Evolutionary conservation across 2,888 invertebrate genomes (phyloP).

Genomic region (Cerastis leucographa): DNA sequence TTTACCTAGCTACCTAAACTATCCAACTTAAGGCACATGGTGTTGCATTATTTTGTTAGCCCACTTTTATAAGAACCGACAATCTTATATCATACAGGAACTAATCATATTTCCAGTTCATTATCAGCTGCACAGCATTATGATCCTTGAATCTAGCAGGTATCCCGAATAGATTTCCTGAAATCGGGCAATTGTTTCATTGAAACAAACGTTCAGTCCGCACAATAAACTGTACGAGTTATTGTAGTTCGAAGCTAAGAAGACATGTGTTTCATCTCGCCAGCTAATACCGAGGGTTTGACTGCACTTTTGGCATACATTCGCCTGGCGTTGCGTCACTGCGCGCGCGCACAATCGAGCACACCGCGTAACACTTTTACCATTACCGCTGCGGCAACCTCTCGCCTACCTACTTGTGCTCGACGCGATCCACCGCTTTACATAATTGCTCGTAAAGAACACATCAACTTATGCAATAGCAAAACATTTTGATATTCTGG

Average conservation of each 20-base stretch:
- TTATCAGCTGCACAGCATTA: background rate
- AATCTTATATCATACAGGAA: background rate
- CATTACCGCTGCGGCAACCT: conserved; percentile 81
- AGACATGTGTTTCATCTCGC: conserved; percentile 56
- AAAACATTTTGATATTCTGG: conserved; percentile 84
- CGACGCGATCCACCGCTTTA: conserved; percentile 84
- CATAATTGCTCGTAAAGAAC: conserved; percentile 88
- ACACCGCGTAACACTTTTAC: conserved; percentile 89
- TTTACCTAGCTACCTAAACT: conserved; percentile 15
- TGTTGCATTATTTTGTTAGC: conserved; percentile 27
- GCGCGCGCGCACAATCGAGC: conserved; percentile 81
- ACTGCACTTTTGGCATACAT: conserved; percentile 90
- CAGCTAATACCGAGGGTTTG: conserved; percentile 76
- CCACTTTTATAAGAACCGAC: background rate
- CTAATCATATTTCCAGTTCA: background rate
- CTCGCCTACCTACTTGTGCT: conserved; percentile 82
- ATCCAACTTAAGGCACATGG: conserved; percentile 6
- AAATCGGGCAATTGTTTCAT: background rate
- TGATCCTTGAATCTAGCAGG: background rate
- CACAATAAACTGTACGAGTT: conserved; percentile 31
- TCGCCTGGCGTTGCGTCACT: conserved; percentile 84
- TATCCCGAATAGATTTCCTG: background rate
- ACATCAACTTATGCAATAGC: conserved; percentile 84
- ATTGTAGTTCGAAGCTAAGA: conserved; percentile 39
- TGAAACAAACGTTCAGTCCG: conserved; percentile 5